These are phyloP conservation scores for Drosophila lacicola DNA, from an alignment of 2,888 invertebrate species.

Conservation along the genomic window DNA sequence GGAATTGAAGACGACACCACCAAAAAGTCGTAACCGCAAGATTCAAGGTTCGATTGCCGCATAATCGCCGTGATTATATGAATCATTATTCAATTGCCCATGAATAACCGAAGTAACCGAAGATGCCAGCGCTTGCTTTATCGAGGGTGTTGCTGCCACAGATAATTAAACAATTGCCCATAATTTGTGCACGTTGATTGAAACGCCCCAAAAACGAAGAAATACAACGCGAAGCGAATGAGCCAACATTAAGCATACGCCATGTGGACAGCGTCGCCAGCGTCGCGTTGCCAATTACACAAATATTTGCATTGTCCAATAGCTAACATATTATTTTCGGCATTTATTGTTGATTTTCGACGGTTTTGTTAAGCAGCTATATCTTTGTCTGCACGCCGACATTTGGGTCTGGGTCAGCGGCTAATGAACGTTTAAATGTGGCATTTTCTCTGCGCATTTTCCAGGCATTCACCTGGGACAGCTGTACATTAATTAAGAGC, in stretches of 20 bases:
- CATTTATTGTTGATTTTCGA: conserved; percentile 26
- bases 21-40: conserved; percentile 47
- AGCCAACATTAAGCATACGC: conserved; percentile 46
- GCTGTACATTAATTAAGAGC: conserved; percentile 60
- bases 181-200: conserved; percentile 73
- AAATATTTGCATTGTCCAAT: conserved; percentile 60
- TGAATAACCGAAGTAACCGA: conserved; percentile 31
- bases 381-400: conserved; percentile 21
- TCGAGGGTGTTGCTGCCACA: conserved; percentile 65
- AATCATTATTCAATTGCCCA: conserved; percentile 62
- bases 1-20: conserved; percentile 47
- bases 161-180: conserved; percentile 75
- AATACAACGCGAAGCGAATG: conserved; percentile 14
- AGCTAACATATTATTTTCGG: conserved; percentile 7
- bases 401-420: conserved; percentile 72
- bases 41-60: conserved; percentile 67
- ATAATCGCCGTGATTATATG: conserved; percentile 73
- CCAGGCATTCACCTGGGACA: conserved; percentile 46
- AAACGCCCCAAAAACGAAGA: conserved; percentile 41
- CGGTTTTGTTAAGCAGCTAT: conserved; percentile 16
- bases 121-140: conserved; percentile 16
- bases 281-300: conserved; percentile 62
- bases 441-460: conserved; percentile 42
- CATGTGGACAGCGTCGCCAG: conserved; percentile 35
- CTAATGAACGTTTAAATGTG: conserved; percentile 56